Conservation (phyloP, 2,113 vertebrate genomes). For the Archocentrus centrarchus region DNA sequence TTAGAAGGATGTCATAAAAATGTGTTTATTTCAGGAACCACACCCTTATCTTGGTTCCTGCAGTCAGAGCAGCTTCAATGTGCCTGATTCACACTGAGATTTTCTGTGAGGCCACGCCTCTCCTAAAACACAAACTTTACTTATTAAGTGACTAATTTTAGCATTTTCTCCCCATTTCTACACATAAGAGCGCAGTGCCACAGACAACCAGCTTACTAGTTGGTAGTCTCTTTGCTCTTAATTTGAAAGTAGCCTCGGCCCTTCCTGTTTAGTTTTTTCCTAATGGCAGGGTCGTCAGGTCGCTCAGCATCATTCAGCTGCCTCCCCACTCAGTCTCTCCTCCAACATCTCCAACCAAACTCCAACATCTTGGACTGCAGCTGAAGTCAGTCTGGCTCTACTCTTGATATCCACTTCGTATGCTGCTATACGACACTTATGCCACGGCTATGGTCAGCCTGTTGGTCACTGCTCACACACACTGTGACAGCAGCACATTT, state of each 20-base stretch:
- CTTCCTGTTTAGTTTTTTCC: not conserved
- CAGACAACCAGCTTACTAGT: not conserved
- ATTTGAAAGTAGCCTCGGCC: not conserved
- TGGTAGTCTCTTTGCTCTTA: not conserved
- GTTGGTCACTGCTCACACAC: not conserved
- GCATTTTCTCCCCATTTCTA: not conserved
- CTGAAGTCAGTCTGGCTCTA: not conserved
- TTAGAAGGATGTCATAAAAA: not conserved
- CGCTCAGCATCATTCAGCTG: not conserved
- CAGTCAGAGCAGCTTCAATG: not conserved
- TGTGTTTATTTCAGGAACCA: not conserved
- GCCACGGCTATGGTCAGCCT: not conserved
- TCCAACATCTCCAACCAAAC: too few species aligned
- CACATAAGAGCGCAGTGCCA: not conserved
- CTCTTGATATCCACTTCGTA: fast-evolving
- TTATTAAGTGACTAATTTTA: not conserved
- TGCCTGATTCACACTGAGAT: not conserved
- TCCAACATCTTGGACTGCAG: not conserved
- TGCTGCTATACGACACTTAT: not conserved
- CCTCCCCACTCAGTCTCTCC: not conserved
- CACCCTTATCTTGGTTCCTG: not conserved
- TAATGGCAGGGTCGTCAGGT: not conserved
- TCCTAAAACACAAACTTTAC: not conserved
- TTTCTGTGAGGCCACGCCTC: not conserved
- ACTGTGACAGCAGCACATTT: not conserved